A percentile compares a stretch with the other conserved stretches of the same genome.
Evolutionary conservation across 2,797 vertebrate species (phyloP).

Genomic region (Macroramphosus scolopax): DNA sequence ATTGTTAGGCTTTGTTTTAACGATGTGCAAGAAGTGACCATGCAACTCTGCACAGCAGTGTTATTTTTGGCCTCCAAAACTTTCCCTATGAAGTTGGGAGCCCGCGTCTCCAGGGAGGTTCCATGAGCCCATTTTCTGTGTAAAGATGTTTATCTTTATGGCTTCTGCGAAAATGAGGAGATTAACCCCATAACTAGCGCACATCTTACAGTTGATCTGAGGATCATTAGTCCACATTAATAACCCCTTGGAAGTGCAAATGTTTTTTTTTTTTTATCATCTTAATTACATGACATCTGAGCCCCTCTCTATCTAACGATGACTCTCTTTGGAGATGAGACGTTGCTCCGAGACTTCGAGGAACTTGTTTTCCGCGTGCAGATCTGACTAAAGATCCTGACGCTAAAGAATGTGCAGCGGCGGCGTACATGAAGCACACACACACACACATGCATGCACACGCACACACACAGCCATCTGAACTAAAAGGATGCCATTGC

Average conservation of each 20-base stretch:
- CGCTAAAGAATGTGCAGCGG: conserved; percentile 34
- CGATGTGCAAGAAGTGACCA: conserved; percentile 41
- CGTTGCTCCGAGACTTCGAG: conserved; percentile 58
- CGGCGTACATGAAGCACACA: not conserved
- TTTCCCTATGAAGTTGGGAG: conserved; percentile 63
- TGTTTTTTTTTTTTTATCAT: conserved; percentile 79
- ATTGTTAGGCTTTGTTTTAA: conserved; percentile 17
- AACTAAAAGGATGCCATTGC: conserved; percentile 75
- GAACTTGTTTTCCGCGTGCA: conserved; percentile 53
- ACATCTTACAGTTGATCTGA: conserved; percentile 77
- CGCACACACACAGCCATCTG: conserved; percentile 38
- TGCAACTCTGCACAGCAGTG: conserved; percentile 26
- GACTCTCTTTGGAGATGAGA: conserved; percentile 68
- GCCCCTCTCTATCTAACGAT: conserved; percentile 70
- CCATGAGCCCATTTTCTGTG: conserved; percentile 63
- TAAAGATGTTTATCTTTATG: conserved; percentile 72
- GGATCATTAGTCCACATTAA: conserved; percentile 83
- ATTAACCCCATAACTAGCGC: conserved; percentile 80
- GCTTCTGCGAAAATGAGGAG: conserved; percentile 75
- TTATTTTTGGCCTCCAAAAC: conserved; percentile 67
- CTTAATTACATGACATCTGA: conserved; percentile 81
- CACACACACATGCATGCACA: conserved; percentile 11
- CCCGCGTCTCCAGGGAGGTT: conserved; percentile 51
- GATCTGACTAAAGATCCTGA: conserved; percentile 37
- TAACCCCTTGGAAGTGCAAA: conserved; percentile 80